These are phyloP conservation scores for Bucorvus abyssinicus DNA, from an alignment of 2,797 vertebrate species.

Conservation along the genomic window DNA sequence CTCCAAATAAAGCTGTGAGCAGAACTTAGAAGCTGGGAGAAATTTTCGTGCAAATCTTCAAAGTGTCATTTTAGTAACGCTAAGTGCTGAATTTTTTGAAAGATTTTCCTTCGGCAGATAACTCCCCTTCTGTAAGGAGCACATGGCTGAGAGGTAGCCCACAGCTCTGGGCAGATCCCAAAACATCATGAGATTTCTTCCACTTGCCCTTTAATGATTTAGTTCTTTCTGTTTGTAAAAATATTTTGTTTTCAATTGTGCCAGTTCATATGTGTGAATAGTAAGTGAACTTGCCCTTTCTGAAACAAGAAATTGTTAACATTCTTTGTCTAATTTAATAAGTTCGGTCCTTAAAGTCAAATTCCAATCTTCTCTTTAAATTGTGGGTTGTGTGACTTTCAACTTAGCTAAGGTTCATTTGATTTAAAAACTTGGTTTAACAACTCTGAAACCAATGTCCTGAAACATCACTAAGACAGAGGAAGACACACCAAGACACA, in stretches of 20 bases:
- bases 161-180: background rate
- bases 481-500: background rate
- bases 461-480: background rate
- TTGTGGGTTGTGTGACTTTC: background rate
- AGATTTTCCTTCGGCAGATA: background rate
- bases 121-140: background rate
- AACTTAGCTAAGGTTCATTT: background rate
- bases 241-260: background rate
- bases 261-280: background rate
- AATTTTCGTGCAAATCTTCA: slow-evolving; percentile 6
- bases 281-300: background rate
- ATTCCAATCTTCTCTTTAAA: background rate
- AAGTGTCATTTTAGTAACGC: background rate
- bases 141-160: background rate
- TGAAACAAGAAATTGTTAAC: background rate
- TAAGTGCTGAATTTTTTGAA: background rate
- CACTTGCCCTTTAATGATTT: background rate
- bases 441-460: background rate
- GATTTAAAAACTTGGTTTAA: background rate
- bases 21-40: background rate
- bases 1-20: background rate
- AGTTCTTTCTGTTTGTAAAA: background rate
- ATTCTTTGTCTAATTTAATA: background rate
- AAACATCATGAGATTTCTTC: background rate
- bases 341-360: slow-evolving; percentile 1